Evolutionary conservation across 1,140 invertebrate species (phyloP).

Genomic region (Drosophila carrolli): DNA sequence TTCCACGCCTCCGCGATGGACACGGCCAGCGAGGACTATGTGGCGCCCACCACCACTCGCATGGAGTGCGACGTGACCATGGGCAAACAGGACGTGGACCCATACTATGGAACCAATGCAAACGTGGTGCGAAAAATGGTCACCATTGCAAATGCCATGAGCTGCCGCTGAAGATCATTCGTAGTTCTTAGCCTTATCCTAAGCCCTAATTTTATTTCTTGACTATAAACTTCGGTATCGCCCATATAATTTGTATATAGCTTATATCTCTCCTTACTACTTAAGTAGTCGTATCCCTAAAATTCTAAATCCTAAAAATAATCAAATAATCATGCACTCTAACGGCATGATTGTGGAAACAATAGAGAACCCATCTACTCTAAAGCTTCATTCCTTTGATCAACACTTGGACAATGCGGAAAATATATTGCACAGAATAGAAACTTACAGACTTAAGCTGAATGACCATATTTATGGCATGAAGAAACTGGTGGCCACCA

Average conservation of each 20-base stretch:
- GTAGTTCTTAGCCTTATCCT: constrained; percentile 1
- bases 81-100: constrained; percentile 73
- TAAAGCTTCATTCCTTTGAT: constrained; percentile 4
- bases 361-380: background rate
- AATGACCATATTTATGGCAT: constrained; percentile 14
- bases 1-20: constrained; percentile 91
- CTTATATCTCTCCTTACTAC: constrained; percentile 2
- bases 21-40: constrained; percentile 57
- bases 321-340: background rate
- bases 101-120: constrained; percentile 63
- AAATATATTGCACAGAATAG: constrained; percentile 22
- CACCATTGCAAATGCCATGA: constrained; percentile 70
- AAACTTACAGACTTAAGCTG: constrained; percentile 29
- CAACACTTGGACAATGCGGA: constrained; percentile 29
- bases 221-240: background rate
- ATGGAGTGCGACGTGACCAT: constrained; percentile 81
- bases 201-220: constrained; percentile 11
- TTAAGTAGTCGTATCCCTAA: constrained; percentile 18
- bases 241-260: constrained; percentile 1
- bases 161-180: constrained; percentile 41
- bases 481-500: constrained; percentile 23
- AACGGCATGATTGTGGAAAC: constrained; percentile 14
- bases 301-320: constrained; percentile 29
- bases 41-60: constrained; percentile 53
- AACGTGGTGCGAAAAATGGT: constrained; percentile 79